A percentile compares a stretch with the other conserved stretches of the same genome.
Evolutionary conservation across 92 coral and sea anemone species (phyloP).

Genomic region (Parazoanthus darwini): DNA sequence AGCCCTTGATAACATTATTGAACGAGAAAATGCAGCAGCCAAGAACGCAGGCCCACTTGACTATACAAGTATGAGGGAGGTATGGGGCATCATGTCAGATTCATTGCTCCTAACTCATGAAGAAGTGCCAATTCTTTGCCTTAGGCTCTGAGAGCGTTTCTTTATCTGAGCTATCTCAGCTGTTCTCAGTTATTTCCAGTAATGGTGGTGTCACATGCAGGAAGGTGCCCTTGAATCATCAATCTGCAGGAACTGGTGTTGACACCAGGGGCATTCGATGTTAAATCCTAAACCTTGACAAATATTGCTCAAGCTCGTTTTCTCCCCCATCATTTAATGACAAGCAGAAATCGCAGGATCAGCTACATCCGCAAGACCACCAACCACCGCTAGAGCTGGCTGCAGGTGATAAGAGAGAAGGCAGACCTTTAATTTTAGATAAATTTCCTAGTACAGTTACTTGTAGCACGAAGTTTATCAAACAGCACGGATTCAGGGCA

Average conservation of each 20-base stretch:
- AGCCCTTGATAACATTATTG: conserved; percentile 13
- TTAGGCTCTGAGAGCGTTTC: not conserved
- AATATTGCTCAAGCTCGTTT: not conserved
- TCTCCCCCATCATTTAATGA: no score
- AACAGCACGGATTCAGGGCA: conserved; percentile 40
- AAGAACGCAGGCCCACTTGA: conserved; percentile 4
- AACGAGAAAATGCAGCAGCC: conserved; percentile 23
- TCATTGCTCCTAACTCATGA: not conserved
- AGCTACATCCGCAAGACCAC: not conserved
- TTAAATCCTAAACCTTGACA: not conserved
- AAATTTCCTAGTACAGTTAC: conserved; percentile 25
- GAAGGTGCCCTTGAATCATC: not conserved
- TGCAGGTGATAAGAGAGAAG: no score
- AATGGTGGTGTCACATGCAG: no score
- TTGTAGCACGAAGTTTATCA: conserved; percentile 21
- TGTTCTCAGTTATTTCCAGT: not conserved
- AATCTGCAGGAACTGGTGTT: conserved; percentile 34
- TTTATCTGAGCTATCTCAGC: not conserved
- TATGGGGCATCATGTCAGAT: conserved; percentile 22
- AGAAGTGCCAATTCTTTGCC: not conserved
- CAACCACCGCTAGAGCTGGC: not conserved
- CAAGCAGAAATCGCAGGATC: not conserved
- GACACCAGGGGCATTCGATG: conserved; percentile 26
- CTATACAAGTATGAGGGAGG: not conserved
- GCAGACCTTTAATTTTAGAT: conserved; percentile 1